A percentile compares a stretch with the other conserved stretches of the same genome.
Evolutionary conservation across 1,140 invertebrate genomes (phyloP).

Genomic region (Arion vulgaris): DNA sequence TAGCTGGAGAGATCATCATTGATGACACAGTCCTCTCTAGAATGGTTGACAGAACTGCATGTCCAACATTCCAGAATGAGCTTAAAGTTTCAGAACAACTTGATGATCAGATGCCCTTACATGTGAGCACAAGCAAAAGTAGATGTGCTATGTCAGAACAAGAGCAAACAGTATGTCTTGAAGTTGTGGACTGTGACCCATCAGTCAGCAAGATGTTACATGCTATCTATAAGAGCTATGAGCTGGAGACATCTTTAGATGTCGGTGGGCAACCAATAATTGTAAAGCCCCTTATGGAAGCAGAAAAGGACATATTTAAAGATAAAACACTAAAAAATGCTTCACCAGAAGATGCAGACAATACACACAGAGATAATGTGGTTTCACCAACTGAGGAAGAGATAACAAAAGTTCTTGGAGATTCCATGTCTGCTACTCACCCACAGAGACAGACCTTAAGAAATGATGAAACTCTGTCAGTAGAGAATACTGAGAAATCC

Average conservation of each 20-base stretch:
- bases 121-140: neutral
- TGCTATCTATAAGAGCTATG: slow-evolving; percentile 11
- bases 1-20: no score
- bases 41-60: no score
- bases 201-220: neutral
- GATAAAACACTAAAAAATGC: neutral
- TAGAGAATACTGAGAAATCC: no score
- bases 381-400: neutral
- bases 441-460: neutral
- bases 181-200: neutral
- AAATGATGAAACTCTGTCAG: no score
- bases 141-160: neutral
- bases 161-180: neutral
- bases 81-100: no score
- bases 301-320: neutral
- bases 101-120: neutral
- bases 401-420: neutral
- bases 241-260: neutral
- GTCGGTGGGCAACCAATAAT: neutral
- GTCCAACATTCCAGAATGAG: no score
- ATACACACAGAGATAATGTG: neutral
- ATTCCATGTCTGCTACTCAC: neutral
- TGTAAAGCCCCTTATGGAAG: neutral
- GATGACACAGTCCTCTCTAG: no score
- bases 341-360: neutral